Evolutionary conservation across 2,113 vertebrate genomes (phyloP).

Genomic region (Ochotona curzoniae): DNA sequence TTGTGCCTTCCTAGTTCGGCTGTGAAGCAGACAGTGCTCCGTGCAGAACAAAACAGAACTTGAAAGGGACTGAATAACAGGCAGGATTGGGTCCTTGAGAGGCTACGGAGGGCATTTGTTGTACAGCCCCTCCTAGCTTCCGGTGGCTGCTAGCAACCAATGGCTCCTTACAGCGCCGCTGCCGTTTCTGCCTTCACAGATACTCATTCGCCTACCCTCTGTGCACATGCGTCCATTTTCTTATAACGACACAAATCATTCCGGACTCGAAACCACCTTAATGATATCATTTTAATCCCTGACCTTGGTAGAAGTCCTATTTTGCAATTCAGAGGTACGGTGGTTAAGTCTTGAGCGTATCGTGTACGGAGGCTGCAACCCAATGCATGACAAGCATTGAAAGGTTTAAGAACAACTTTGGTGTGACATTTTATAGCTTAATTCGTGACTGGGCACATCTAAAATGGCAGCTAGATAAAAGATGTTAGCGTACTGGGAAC

Average conservation of each 20-base stretch:
- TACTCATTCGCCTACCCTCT: not conserved
- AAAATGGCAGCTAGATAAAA: constrained; percentile 11
- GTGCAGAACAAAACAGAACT: not conserved
- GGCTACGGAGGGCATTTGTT: not conserved
- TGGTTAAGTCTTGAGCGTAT: not conserved
- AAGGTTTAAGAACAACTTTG: constrained; percentile 42
- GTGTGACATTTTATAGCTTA: not conserved
- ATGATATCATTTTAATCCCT: constrained; percentile 29
- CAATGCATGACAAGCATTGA: not conserved
- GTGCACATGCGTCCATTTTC: not conserved
- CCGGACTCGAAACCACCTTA: not conserved
- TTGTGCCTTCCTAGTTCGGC: not conserved
- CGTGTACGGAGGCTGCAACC: not conserved
- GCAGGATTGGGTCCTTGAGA: not conserved
- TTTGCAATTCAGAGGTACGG: not conserved
- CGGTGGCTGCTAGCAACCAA: not conserved
- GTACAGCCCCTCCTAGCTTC: not conserved
- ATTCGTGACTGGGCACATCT: not conserved
- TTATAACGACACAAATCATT: not conserved
- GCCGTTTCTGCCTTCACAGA: not conserved
- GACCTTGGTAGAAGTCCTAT: not conserved
- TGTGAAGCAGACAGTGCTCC: not conserved
- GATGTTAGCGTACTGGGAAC: not conserved
- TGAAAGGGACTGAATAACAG: not conserved
- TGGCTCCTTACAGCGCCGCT: not conserved